Evolutionary conservation across 2,888 invertebrate species (phyloP), one percentile per base, ranked within the genome.

Genomic region (Acanthosepion pharaonis): DNA sequence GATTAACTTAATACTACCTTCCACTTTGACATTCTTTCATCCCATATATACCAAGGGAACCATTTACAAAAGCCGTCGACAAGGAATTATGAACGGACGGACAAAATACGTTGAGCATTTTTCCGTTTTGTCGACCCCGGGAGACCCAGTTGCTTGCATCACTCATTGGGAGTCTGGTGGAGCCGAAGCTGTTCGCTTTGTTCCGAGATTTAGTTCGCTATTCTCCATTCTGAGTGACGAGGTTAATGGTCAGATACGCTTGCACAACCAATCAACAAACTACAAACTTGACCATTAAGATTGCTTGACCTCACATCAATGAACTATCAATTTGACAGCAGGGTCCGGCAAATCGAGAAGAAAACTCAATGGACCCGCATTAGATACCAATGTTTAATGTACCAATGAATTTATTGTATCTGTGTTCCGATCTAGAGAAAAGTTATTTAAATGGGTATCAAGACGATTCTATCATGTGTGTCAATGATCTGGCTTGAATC

Each of bases 1-100:
- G 78, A 78, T 78, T 78, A 78, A 78, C 78, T 78, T 78, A 33
- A 78, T 78, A 78, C 78, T 78, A 78, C n/a, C 78, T 78, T 33
- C 78, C 78, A 78, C 78, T 78, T 78, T 78, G 78, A 78, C 78
- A 78, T 78, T 78, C 78, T 78, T 78, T 78, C 78, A 78, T 78
- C 78, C n/a, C 78, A 78, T 3, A 78, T 78, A n/a, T 78, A 33
- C n/a, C 78, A 33, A 18, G 78, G 78, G 78, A 78, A 11, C 78
- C 78, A 78, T 78, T 78, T 78, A 78, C 78, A 78, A 78, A 33
- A 78, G n/a, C 33, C n/a, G 78, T n/a, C 78, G 15, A 78, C 78
- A 78, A 78, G n/a, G 78, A 78, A 78, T 78, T 78, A 78, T 3
- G 78, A n/a, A 78, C n/a, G 78, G 78, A n/a, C 78, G 78, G n/a